A percentile compares a stretch with the other conserved stretches of the same genome.
Conservation (phyloP, 2,797 vertebrate genomes). For the Nothura maculosa region DNA sequence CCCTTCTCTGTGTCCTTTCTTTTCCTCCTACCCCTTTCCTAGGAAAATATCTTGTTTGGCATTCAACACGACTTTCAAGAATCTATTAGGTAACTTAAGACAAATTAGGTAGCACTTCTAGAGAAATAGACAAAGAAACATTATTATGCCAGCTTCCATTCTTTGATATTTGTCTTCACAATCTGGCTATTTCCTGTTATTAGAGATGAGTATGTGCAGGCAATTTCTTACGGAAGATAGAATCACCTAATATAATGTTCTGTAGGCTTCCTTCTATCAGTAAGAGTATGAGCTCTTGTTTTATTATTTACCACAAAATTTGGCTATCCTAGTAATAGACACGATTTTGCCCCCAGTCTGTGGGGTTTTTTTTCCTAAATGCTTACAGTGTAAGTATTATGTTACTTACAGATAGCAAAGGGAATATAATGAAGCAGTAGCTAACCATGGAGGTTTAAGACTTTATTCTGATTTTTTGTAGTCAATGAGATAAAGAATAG, state of each 20-base stretch:
- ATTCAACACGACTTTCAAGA: neutral
- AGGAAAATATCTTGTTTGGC: neutral
- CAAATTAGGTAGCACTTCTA: neutral
- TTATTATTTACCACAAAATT: neutral
- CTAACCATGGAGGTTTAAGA: neutral
- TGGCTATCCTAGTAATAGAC: neutral
- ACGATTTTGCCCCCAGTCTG: neutral
- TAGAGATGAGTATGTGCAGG: neutral
- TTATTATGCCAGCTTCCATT: neutral
- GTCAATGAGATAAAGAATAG: neutral
- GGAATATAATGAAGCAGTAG: neutral
- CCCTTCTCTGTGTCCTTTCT: neutral
- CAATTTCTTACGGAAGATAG: neutral
- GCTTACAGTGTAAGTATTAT: neutral
- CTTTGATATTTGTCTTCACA: neutral
- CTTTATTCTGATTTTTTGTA: neutral
- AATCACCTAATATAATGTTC: too few relatives aligned
- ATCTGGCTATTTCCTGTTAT: neutral
- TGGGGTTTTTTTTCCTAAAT: neutral
- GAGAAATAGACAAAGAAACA: neutral
- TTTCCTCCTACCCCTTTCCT: neutral
- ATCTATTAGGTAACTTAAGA: neutral
- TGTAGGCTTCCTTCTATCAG: neutral
- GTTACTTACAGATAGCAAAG: neutral
- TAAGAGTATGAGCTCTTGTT: neutral